Evolutionary conservation across 2,888 invertebrate species (phyloP).

Genomic region (Drosophila silvestris): DNA sequence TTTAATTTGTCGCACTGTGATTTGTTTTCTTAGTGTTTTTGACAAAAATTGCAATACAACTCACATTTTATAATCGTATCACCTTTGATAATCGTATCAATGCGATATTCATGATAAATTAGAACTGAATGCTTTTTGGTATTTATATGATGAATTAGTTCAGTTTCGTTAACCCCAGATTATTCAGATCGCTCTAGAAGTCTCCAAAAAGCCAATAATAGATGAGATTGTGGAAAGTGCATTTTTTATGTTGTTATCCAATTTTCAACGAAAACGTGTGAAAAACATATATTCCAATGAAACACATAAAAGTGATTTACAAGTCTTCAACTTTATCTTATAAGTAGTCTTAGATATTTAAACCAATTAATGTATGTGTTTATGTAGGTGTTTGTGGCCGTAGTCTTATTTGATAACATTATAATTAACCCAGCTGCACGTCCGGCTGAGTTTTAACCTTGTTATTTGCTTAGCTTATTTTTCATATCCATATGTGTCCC

Average conservation of each 20-base stretch:
- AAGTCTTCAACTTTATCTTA: neutral
- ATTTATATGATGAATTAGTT: neutral
- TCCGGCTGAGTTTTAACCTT: constrained; percentile 7
- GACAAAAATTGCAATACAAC: neutral
- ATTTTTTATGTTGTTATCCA: neutral
- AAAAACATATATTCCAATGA: neutral
- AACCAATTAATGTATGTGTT: neutral
- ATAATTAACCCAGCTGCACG: constrained; percentile 56
- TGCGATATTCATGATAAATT: neutral
- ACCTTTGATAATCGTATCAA: neutral
- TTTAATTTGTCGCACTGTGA: neutral
- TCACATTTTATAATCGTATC: neutral
- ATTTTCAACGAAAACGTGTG: neutral
- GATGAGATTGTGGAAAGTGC: neutral
- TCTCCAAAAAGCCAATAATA: neutral
- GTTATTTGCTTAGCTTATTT: neutral
- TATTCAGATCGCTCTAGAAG: neutral
- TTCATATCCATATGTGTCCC: neutral
- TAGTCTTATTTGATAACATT: constrained; percentile 63
- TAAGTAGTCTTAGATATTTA: neutral
- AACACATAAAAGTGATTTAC: neutral
- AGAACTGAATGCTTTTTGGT: neutral
- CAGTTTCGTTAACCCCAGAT: neutral
- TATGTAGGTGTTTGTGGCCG: neutral
- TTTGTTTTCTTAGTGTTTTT: neutral